Evolutionary conservation across 2,888 invertebrate genomes (phyloP), one percentile per base, ranked within the genome.

Genomic region (Dolichomitus sp.): DNA sequence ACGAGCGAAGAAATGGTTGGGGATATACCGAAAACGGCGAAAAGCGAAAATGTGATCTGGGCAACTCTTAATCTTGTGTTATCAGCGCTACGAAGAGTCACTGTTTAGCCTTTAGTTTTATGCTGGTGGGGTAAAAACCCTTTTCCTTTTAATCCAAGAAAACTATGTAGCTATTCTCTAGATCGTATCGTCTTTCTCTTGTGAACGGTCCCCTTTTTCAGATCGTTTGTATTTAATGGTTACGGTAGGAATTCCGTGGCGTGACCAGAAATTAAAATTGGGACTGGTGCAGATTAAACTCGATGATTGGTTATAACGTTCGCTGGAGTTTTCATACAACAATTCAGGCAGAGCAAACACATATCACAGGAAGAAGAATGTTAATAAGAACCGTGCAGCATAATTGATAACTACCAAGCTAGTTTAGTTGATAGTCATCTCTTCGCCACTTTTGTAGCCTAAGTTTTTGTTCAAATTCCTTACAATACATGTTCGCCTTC

Each of bases 221-320:
- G 61, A 81, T 84, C 86, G 66, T 86, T 86, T 81, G 85, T 86
- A 86, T 85, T 86, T 85, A 85, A 85, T 84, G 74, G 79, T 78
- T 48, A 77, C 73, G 50, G 77, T 76, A 61, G 68, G 83, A 85
- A 84, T 85, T 84, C 79, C 80, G 80, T 69, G 75, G 79, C 86
- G 84, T 86, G 85, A 84, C 84, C 86, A 80, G 85, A 81, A 84
- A 85, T 86, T 83, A 77, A 81, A 85, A 86, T 80, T 80, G 74
- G 80, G 65, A 78, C 78, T 65, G 79, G 70, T 74, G 23, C 65
- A 65, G 45, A 75, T 69, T 63, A 70, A 69, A 66, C 69, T 70
- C 61, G 63, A 81, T 78, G 74, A 78, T 57, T 74, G 61, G 61
- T 54, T 57, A 50, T 61, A 74, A 61, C 68, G 73, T 73, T 84